Percentiles rank a stretch among this genome's conserved stretches.
Evolutionary conservation across 2,888 invertebrate genomes (phyloP).

Genomic region (Agriotes lineatus): DNA sequence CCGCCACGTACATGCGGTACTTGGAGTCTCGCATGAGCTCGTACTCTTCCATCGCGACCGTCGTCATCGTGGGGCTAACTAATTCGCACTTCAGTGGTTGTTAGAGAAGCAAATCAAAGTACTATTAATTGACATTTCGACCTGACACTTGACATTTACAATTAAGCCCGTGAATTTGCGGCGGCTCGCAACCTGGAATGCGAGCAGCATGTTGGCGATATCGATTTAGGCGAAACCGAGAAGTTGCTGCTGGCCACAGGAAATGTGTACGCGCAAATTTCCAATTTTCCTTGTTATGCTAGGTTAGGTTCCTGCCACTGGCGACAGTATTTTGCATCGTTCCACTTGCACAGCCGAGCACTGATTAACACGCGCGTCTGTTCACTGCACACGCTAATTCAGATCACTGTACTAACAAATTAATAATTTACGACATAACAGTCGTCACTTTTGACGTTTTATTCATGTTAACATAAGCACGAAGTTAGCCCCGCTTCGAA

Average conservation of each 20-base stretch:
- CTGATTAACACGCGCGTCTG: not conserved
- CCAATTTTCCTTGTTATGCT: not conserved
- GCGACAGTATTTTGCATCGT: not conserved
- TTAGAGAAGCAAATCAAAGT: conserved; percentile 21
- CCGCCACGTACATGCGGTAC: conserved; percentile 83
- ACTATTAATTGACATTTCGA: conserved; percentile 27
- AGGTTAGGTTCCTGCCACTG: conserved; percentile 3
- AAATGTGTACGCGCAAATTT: not conserved
- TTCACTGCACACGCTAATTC: not conserved
- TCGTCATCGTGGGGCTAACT: conserved; percentile 62
- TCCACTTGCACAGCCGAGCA: too few relatives aligned
- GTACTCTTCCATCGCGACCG: conserved; percentile 79
- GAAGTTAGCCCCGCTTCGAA: not conserved
- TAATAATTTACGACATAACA: conserved; percentile 25
- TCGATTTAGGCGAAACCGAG: conserved; percentile 3
- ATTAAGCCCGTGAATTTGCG: conserved; percentile 10
- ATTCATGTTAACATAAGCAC: not conserved
- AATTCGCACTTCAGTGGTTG: not conserved
- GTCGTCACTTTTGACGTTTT: conserved; percentile 23
- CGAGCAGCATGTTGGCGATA: not conserved
- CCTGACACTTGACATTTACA: conserved; percentile 24
- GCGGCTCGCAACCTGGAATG: not conserved
- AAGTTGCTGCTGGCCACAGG: not conserved
- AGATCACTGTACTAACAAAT: not conserved
- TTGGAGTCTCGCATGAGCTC: conserved; percentile 86